Evolutionary conservation across 2,113 vertebrate genomes (phyloP).

Genomic region (Agapornis roseicollis): DNA sequence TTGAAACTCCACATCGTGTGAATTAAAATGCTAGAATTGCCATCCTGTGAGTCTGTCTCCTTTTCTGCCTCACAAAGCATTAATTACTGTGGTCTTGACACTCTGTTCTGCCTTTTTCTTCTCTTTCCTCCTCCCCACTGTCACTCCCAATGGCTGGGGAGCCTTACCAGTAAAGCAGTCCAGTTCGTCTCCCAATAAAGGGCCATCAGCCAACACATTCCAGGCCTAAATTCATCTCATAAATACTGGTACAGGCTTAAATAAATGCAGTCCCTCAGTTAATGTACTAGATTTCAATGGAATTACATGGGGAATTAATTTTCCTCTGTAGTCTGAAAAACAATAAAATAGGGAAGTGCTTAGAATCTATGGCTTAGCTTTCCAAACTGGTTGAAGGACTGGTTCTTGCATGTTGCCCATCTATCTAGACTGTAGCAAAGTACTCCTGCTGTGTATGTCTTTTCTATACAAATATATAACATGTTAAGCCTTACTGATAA

Average conservation of each 20-base stretch:
- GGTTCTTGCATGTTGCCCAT: neutral
- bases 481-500: neutral
- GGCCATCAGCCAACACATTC: slow-evolving; percentile 47
- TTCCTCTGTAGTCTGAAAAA: slow-evolving; percentile 27
- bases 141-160: neutral
- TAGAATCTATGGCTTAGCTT: neutral
- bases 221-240: slow-evolving; percentile 38
- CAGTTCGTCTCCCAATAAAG: slow-evolving; percentile 20
- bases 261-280: slow-evolving; percentile 7
- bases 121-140: neutral
- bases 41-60: neutral
- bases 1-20: neutral
- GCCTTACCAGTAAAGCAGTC: neutral
- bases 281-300: slow-evolving; percentile 38
- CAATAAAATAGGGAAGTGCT: slow-evolving; percentile 30
- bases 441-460: neutral
- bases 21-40: neutral
- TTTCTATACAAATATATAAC: neutral
- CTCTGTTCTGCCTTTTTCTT: neutral
- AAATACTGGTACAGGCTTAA: slow-evolving; percentile 25
- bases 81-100: neutral
- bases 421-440: neutral
- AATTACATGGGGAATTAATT: slow-evolving; percentile 51
- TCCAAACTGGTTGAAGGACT: neutral
- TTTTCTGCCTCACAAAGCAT: slow-evolving; percentile 8